phyloP scores from a whole-genome alignment of 2,888 invertebrate genomes.

The Apodemia hepburni region DNA sequence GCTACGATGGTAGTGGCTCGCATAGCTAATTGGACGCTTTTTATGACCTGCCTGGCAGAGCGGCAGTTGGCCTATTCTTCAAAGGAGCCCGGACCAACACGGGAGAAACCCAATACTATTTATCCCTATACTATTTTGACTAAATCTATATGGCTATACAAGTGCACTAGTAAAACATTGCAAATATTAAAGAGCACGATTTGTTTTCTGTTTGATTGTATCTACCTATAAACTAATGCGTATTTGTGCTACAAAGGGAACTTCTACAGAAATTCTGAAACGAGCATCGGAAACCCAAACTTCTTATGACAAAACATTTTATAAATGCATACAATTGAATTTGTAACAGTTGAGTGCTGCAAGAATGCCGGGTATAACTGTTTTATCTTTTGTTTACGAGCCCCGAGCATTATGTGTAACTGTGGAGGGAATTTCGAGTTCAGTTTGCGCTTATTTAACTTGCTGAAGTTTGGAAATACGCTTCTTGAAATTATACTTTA shows the following conservation, averaged over 20 bases:
- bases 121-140: too few relatives aligned
- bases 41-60: too few relatives aligned
- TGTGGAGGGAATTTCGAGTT: slow-evolving; percentile 40
- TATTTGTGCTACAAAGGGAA: neutral
- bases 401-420: slow-evolving; percentile 40
- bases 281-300: neutral
- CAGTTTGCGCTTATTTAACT: slow-evolving; percentile 41
- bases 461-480: slow-evolving; percentile 22
- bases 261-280: slow-evolving; percentile 4
- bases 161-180: too few relatives aligned
- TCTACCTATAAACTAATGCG: too few relatives aligned
- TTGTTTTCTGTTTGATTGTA: too few relatives aligned
- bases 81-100: too few relatives aligned
- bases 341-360: slow-evolving; percentile 9
- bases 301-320: slow-evolving; percentile 10
- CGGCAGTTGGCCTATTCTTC: too few relatives aligned
- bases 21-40: too few relatives aligned
- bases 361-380: slow-evolving; percentile 31
- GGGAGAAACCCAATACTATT: too few relatives aligned
- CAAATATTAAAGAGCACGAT: too few relatives aligned
- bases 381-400: slow-evolving; percentile 48
- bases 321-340: slow-evolving; percentile 13
- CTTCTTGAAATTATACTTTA: slow-evolving; percentile 11
- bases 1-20: too few relatives aligned
- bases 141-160: too few relatives aligned